phyloP scores from a whole-genome alignment of 2,797 vertebrate species.

The Pipistrellus pipistrellus region DNA sequence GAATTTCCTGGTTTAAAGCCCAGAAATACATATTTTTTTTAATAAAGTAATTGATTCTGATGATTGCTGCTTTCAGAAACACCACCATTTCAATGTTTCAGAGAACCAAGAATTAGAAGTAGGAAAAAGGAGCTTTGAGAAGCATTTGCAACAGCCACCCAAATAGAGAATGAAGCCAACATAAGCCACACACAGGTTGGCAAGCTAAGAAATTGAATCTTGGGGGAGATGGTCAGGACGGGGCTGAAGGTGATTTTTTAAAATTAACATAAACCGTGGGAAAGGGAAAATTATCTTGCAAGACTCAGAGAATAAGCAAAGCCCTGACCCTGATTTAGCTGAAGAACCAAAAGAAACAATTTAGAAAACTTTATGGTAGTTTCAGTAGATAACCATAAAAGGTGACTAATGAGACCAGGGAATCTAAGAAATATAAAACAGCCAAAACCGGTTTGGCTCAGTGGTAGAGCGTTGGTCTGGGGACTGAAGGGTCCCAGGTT shows the following conservation, averaged over 20 bases:
- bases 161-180: not conserved
- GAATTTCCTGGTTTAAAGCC: not conserved
- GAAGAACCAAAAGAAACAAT: not conserved
- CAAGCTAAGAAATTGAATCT: not conserved
- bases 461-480: no score
- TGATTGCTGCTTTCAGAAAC: not conserved
- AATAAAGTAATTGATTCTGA: slow-evolving; percentile 35
- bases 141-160: not conserved
- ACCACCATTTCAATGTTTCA: not conserved
- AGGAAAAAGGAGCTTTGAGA: not conserved
- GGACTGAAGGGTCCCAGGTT: no score
- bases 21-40: not conserved
- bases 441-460: not conserved
- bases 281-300: slow-evolving; percentile 16
- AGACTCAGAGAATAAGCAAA: not conserved
- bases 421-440: not conserved
- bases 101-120: not conserved
- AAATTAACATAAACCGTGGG: not conserved
- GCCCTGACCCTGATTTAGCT: not conserved
- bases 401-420: not conserved
- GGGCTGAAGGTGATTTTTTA: not conserved
- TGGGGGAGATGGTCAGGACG: not conserved
- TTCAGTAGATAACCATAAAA: not conserved
- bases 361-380: not conserved
- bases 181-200: not conserved